Evolutionary conservation across 2,113 vertebrate genomes (phyloP).

Genomic region (Ramphastos sulfuratus): DNA sequence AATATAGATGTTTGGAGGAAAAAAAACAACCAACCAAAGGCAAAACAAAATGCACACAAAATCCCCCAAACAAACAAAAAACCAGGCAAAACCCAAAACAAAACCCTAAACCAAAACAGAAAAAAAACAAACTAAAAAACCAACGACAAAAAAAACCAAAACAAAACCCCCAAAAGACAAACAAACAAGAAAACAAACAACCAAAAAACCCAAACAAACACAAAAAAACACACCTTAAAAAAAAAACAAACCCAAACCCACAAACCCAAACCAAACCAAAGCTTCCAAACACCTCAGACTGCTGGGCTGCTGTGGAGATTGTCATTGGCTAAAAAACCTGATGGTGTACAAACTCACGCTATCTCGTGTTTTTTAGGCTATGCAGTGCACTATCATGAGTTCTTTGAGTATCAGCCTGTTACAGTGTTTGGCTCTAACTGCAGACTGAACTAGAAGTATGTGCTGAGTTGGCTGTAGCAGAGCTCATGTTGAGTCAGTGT

Average conservation of each 20-base stretch:
- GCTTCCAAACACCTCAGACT: background rate
- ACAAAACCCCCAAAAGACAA: too few species aligned
- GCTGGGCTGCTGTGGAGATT: background rate
- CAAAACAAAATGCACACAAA: background rate
- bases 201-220: too few species aligned
- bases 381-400: background rate
- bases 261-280: too few species aligned
- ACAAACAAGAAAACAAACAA: too few species aligned
- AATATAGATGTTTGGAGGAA: background rate
- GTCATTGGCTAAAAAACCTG: background rate
- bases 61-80: too few species aligned
- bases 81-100: too few species aligned
- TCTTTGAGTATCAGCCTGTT: background rate
- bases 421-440: background rate
- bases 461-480: constrained; percentile 15
- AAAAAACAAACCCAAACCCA: too few species aligned
- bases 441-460: background rate
- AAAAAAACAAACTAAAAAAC: too few species aligned
- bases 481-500: background rate
- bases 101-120: too few species aligned
- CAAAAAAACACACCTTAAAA: too few species aligned
- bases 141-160: too few species aligned
- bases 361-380: background rate
- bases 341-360: background rate
- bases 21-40: background rate